phyloP scores from a whole-genome alignment of 2,888 invertebrate genomes.

The Lypha dubia region DNA sequence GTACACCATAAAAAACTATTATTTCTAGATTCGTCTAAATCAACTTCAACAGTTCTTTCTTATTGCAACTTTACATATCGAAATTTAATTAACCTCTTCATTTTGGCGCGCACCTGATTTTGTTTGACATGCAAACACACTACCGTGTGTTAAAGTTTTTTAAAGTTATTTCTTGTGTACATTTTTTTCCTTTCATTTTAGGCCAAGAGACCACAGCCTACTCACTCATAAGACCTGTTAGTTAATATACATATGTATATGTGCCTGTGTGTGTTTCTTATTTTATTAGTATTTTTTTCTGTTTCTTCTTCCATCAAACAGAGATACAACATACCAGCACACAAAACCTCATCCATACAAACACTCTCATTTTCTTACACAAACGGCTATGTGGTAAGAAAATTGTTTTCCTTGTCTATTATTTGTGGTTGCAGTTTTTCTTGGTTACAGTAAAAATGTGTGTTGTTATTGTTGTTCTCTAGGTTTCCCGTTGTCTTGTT shows the following conservation, averaged over 20 bases:
- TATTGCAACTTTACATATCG: too few relatives aligned
- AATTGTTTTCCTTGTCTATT: constrained; percentile 62
- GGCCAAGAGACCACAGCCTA: constrained; percentile 17
- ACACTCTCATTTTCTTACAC: background rate
- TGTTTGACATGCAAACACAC: background rate
- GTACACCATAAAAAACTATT: too few relatives aligned
- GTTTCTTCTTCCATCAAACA: constrained; percentile 37
- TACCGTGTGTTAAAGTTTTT: constrained; percentile 1
- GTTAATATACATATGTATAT: background rate
- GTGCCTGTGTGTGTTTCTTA: background rate
- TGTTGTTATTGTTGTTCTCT: constrained; percentile 57
- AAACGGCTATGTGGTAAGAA: constrained; percentile 37
- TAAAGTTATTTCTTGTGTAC: constrained; percentile 32
- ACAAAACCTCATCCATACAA: background rate
- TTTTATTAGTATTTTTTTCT: constrained; percentile 4
- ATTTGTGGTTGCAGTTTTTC: constrained; percentile 55
- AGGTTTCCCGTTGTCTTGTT: constrained; percentile 71
- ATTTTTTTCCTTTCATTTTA: constrained; percentile 66
- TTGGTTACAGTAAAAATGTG: constrained; percentile 13
- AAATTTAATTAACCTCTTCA: background rate
- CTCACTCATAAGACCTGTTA: background rate
- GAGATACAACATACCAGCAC: background rate
- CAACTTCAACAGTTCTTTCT: too few relatives aligned
- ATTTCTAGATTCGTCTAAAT: too few relatives aligned
- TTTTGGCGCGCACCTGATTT: background rate